Conservation (phyloP, 2,888 invertebrate genomes). For the Spisula subtruncata region DNA sequence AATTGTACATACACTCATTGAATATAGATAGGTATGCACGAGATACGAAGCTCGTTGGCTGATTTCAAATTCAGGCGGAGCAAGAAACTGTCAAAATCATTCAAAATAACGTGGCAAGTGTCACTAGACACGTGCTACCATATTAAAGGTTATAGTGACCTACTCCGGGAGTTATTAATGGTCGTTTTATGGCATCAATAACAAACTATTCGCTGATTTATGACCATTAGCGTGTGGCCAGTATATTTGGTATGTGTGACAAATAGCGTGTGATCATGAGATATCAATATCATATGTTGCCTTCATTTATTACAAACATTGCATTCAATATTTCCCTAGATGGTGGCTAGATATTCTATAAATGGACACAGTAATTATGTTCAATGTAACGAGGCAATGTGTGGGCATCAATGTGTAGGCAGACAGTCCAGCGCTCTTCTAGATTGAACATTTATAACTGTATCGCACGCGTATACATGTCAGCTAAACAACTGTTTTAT, state of each 20-base stretch:
- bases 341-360: neutral
- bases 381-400: neutral
- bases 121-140: neutral
- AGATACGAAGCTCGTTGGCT: no score
- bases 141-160: neutral
- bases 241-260: neutral
- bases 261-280: neutral
- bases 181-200: neutral
- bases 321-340: neutral
- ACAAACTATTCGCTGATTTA: neutral
- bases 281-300: slow-evolving; percentile 3
- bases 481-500: neutral
- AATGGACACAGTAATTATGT: slow-evolving; percentile 14
- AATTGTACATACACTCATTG: neutral
- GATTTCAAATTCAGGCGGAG: no score
- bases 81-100: no score
- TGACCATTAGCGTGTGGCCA: neutral
- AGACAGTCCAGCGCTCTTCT: neutral
- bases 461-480: neutral
- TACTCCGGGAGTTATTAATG: neutral
- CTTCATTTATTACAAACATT: neutral
- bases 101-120: neutral
- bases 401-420: no score
- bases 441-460: neutral
- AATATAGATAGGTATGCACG: no score